Evolutionary conservation across 2,888 invertebrate species (phyloP).

Genomic region (Rhagophthalmus giganteus): DNA sequence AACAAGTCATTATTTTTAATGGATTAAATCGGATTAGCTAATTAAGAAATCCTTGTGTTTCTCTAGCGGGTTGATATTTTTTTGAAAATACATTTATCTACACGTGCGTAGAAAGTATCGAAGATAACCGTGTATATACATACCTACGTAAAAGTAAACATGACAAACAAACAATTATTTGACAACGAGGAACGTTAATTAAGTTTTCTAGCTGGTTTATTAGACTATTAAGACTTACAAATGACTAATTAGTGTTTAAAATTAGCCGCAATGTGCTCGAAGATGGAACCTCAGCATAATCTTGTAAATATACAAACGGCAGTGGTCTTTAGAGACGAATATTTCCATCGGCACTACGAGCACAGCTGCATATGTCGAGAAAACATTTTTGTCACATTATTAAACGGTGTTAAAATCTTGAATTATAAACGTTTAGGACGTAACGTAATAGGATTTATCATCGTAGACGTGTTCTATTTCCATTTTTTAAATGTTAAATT

Average conservation of each 20-base stretch:
- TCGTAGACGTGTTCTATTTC: slow-evolving; percentile 14
- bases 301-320: slow-evolving; percentile 27
- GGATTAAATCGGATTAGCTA: background rate
- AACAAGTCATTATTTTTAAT: background rate
- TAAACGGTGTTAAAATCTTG: slow-evolving; percentile 31
- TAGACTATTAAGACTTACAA: slow-evolving; percentile 32
- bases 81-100: too few species aligned
- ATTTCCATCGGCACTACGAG: slow-evolving; percentile 35
- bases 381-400: slow-evolving; percentile 31
- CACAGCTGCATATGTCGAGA: slow-evolving; percentile 31
- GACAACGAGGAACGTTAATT: slow-evolving; percentile 25
- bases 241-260: slow-evolving; percentile 39
- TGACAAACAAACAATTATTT: slow-evolving; percentile 9
- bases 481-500: slow-evolving; percentile 22
- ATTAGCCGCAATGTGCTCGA: slow-evolving; percentile 29
- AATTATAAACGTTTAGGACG: slow-evolving; percentile 28
- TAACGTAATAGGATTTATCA: slow-evolving; percentile 28
- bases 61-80: too few species aligned
- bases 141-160: background rate
- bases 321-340: slow-evolving; percentile 39
- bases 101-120: background rate
- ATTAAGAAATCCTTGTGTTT: too few species aligned
- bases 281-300: slow-evolving; percentile 13
- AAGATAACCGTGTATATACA: background rate
- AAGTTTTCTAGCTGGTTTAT: slow-evolving; percentile 27